These are phyloP conservation scores for Phrynocephalus vlangalii DNA, from an alignment of 2,797 vertebrate genomes.

Conservation along the genomic window DNA sequence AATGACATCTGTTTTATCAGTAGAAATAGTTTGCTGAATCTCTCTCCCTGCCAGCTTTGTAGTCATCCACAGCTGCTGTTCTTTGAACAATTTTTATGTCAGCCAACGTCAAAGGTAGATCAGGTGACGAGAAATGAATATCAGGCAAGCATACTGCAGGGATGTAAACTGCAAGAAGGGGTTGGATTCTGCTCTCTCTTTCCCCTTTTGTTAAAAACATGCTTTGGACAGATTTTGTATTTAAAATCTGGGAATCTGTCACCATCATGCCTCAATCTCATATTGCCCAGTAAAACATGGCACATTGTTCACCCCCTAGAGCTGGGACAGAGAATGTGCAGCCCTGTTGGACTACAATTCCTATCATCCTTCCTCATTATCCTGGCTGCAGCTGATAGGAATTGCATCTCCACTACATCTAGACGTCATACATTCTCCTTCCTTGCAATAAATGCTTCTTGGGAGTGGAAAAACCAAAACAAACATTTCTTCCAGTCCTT, in stretches of 20 bases:
- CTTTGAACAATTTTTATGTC: not conserved
- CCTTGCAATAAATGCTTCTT: too few species aligned
- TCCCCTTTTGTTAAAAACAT: too few species aligned
- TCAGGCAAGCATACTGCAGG: not conserved
- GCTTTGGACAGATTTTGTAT: not conserved
- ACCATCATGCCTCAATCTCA: not conserved
- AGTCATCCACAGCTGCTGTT: not conserved
- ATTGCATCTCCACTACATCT: not conserved
- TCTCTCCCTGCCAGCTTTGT: not conserved
- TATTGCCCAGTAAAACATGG: not conserved
- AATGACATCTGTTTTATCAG: not conserved
- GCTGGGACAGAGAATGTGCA: not conserved
- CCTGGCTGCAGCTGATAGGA: not conserved
- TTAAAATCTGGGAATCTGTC: not conserved
- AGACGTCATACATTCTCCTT: too few species aligned
- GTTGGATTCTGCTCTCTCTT: not conserved
- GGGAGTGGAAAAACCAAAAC: not conserved
- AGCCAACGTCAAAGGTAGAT: not conserved
- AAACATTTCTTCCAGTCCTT: not conserved
- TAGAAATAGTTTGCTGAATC: not conserved
- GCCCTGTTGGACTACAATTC: not conserved
- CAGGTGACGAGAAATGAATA: not conserved
- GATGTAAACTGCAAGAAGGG: not conserved
- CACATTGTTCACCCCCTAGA: not conserved
- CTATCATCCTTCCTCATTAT: not conserved